Percentiles rank a stretch among this genome's conserved stretches.
These are phyloP conservation scores for Sturmia bella DNA, from an alignment of 2,888 invertebrate genomes.

Conservation along the genomic window DNA sequence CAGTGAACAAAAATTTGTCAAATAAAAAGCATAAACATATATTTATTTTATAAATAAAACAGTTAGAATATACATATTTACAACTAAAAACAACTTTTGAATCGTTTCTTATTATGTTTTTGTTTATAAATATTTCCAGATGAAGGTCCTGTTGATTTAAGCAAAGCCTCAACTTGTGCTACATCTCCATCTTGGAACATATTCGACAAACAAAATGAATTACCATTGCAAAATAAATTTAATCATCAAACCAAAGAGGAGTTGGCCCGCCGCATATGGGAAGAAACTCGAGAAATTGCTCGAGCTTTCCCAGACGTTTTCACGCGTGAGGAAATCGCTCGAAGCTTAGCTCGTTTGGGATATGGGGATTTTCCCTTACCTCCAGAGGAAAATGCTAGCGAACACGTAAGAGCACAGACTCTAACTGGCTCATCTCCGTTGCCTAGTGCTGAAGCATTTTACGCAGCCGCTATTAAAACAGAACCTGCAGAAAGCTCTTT, in stretches of 20 bases:
- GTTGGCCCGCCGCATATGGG: slow-evolving; percentile 79
- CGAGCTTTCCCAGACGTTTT: slow-evolving; percentile 80
- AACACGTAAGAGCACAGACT: slow-evolving; percentile 53
- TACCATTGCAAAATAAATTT: slow-evolving; percentile 41
- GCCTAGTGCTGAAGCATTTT: slow-evolving; percentile 54
- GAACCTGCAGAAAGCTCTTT: slow-evolving; percentile 67
- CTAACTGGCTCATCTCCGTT: slow-evolving; percentile 54
- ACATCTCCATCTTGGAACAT: slow-evolving; percentile 22
- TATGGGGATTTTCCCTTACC: slow-evolving; percentile 78
- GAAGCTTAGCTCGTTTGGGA: slow-evolving; percentile 77
- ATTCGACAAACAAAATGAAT: slow-evolving; percentile 14
- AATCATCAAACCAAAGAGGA: slow-evolving; percentile 77
- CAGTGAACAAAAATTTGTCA: too few relatives aligned
- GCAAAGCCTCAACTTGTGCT: slow-evolving; percentile 58
- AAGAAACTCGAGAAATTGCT: slow-evolving; percentile 80
- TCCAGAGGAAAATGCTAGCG: slow-evolving; percentile 64
- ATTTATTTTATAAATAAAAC: too few relatives aligned
- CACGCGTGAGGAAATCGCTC: slow-evolving; percentile 79
- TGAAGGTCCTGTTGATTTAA: slow-evolving; percentile 80
- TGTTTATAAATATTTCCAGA: slow-evolving; percentile 71
- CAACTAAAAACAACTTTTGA: background rate
- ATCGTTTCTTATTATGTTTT: background rate
- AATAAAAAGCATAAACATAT: too few relatives aligned
- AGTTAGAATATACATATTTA: too few relatives aligned
- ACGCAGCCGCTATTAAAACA: slow-evolving; percentile 67